Conservation (phyloP, 2,113 vertebrate species). For the Actenoides lindsayi region DNA sequence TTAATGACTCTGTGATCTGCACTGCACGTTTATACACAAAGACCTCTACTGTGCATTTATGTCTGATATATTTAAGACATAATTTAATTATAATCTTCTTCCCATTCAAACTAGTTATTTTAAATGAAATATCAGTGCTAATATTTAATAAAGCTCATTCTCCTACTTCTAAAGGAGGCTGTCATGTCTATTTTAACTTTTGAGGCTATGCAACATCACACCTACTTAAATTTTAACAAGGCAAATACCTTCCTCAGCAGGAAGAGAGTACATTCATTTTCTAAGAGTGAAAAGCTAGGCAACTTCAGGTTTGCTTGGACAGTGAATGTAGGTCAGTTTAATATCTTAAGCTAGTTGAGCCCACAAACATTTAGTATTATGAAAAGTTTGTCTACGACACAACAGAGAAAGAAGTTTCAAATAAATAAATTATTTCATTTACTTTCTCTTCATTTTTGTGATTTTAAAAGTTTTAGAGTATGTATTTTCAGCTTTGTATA, state of each 20-base stretch:
- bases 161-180: neutral
- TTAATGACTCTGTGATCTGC: neutral
- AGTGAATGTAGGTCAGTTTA: neutral
- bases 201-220: neutral
- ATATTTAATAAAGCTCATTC: neutral
- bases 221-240: neutral
- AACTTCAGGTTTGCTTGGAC: neutral
- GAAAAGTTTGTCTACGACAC: neutral
- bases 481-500: neutral
- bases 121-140: neutral
- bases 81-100: neutral
- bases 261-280: neutral
- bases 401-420: neutral
- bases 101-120: neutral
- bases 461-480: neutral
- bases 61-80: too few relatives aligned
- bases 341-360: neutral
- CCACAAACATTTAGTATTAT: neutral
- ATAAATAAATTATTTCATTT: neutral
- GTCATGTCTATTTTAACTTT: neutral
- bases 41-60: neutral
- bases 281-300: neutral
- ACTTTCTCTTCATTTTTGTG: neutral
- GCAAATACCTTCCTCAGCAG: neutral
- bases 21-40: neutral